These are phyloP conservation scores for Serripes groenlandicus DNA, from an alignment of 2,888 invertebrate species.

Conservation along the genomic window DNA sequence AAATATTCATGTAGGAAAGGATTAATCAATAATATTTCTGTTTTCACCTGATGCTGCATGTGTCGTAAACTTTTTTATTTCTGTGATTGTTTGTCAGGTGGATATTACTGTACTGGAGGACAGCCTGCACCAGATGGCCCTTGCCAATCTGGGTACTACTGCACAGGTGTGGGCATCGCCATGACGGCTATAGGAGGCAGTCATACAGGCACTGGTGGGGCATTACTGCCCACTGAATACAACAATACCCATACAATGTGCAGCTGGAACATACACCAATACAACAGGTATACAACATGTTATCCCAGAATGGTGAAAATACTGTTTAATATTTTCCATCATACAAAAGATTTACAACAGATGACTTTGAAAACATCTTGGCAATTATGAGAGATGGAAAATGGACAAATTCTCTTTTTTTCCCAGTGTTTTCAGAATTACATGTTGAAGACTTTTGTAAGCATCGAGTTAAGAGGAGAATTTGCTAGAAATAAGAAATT, in stretches of 20 bases:
- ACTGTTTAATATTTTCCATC: too few relatives aligned
- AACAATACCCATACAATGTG: slow-evolving; percentile 73
- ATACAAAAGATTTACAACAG: too few relatives aligned
- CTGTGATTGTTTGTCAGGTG: slow-evolving; percentile 71
- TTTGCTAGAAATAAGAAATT: neutral
- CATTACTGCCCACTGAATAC: slow-evolving; percentile 83
- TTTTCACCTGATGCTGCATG: too few relatives aligned
- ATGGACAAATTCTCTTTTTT: neutral
- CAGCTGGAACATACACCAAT: slow-evolving; percentile 80
- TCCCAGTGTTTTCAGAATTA: neutral
- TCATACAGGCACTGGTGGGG: slow-evolving; percentile 80
- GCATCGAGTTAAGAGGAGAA: neutral
- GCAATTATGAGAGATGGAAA: too few relatives aligned
- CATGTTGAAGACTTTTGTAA: neutral
- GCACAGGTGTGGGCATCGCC: slow-evolving; percentile 79
- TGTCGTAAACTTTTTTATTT: too few relatives aligned
- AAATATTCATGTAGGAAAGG: too few relatives aligned
- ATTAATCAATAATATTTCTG: too few relatives aligned
- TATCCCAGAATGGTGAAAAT: too few relatives aligned
- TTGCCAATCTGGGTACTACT: slow-evolving; percentile 80
- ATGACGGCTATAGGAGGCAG: slow-evolving; percentile 73
- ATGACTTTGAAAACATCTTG: too few relatives aligned
- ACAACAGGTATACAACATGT: slow-evolving; percentile 76
- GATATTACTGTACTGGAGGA: slow-evolving; percentile 80
- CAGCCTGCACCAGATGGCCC: slow-evolving; percentile 79